These are phyloP conservation scores for Chromobotia macracanthus DNA, from an alignment of 2,797 vertebrate genomes.

Conservation along the genomic window DNA sequence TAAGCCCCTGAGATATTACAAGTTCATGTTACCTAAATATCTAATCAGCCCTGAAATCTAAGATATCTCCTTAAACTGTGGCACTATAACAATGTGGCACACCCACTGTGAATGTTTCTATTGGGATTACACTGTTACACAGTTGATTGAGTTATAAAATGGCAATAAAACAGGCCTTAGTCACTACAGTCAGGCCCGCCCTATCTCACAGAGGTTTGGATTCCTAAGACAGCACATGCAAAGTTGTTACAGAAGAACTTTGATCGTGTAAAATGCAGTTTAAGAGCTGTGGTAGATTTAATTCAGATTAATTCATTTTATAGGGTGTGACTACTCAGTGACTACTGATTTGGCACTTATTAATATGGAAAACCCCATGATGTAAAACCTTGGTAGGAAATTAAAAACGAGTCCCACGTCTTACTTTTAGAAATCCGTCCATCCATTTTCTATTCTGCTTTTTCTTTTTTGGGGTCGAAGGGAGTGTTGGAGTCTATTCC, in stretches of 20 bases:
- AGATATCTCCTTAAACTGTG: slow-evolving; percentile 28
- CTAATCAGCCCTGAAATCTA: slow-evolving; percentile 34
- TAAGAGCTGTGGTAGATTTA: not conserved
- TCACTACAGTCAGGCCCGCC: slow-evolving; percentile 35
- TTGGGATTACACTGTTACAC: slow-evolving; percentile 48
- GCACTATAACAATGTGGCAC: slow-evolving; percentile 42
- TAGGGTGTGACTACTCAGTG: not conserved
- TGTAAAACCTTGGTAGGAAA: not conserved
- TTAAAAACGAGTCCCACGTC: not conserved
- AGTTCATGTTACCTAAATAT: slow-evolving; percentile 1
- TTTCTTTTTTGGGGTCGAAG: no score
- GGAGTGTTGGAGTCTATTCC: no score
- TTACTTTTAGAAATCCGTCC: not conserved
- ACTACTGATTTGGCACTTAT: not conserved
- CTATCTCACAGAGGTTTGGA: not conserved
- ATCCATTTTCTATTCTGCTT: no score
- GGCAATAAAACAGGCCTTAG: slow-evolving; percentile 39
- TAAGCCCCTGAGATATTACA: slow-evolving; percentile 5
- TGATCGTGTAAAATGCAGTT: not conserved
- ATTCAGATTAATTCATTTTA: not conserved
- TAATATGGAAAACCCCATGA: not conserved
- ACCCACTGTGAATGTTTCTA: slow-evolving; percentile 55
- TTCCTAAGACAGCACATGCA: not conserved
- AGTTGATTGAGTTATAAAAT: slow-evolving; percentile 56
- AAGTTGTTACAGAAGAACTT: not conserved